Conservation (phyloP, 1,140 invertebrate genomes). For the Brachionus asplanchnoidis region DNA sequence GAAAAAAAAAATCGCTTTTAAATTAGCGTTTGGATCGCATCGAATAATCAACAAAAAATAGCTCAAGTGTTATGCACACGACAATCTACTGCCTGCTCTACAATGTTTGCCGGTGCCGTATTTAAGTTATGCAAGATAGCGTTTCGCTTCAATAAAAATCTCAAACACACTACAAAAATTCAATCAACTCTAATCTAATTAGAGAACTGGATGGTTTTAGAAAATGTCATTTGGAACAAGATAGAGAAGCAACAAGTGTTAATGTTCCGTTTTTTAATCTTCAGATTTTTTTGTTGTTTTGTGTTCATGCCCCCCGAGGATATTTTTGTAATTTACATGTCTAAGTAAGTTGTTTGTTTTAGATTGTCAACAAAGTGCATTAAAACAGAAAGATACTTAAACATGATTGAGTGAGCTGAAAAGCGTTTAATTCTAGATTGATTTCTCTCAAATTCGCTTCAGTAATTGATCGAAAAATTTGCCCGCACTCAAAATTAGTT, state of each 20-base stretch:
- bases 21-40: background rate
- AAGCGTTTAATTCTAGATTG: background rate
- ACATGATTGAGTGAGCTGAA: constrained; percentile 17
- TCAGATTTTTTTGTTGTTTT: background rate
- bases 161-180: background rate
- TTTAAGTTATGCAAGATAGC: background rate
- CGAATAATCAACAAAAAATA: background rate
- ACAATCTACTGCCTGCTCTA: background rate
- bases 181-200: constrained; percentile 25
- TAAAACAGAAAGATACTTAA: background rate
- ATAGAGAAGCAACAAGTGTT: background rate
- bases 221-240: background rate
- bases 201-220: background rate
- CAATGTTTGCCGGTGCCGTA: background rate
- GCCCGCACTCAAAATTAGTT: background rate
- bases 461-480: background rate
- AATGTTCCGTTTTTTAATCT: constrained; percentile 28
- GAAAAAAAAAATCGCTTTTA: background rate
- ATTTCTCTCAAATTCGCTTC: background rate
- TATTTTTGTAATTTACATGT: constrained; percentile 27
- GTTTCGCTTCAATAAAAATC: background rate
- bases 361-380: background rate
- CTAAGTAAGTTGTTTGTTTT: constrained; percentile 20
- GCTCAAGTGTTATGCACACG: constrained; percentile 23
- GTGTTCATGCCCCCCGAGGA: background rate